Conservation (phyloP, 2,888 invertebrate species). For the Idaea straminata region DNA sequence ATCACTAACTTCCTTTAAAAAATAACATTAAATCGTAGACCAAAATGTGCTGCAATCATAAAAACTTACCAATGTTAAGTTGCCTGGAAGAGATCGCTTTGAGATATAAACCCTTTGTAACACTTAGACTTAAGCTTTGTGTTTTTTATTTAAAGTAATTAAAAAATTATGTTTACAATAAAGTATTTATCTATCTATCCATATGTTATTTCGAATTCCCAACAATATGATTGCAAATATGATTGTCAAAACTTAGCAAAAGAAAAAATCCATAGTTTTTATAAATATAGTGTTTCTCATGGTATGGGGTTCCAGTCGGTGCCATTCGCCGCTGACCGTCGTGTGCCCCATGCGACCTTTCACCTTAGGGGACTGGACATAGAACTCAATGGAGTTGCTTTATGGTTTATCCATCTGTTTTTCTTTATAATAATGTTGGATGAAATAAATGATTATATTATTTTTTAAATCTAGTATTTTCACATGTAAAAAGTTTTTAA, state of each 20-base stretch:
- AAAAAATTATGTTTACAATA: background rate
- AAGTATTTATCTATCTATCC: background rate
- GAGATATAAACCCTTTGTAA: too few species aligned
- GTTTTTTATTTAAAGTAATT: too few species aligned
- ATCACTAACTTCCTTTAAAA: too few species aligned
- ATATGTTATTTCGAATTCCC: too few species aligned
- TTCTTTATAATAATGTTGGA: background rate
- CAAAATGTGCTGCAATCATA: too few species aligned
- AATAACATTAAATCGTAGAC: too few species aligned
- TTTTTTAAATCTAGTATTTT: too few species aligned
- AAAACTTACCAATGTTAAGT: too few species aligned
- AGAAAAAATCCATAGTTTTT: slow-evolving; percentile 16
- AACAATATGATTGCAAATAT: background rate
- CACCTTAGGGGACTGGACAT: slow-evolving; percentile 65
- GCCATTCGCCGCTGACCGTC: slow-evolving; percentile 74
- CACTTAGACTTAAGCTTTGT: too few species aligned
- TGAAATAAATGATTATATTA: too few species aligned
- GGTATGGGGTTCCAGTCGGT: slow-evolving; percentile 58
- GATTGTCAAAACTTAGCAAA: background rate
- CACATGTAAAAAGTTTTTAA: too few species aligned
- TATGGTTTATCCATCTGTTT: background rate
- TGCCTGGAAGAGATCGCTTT: too few species aligned
- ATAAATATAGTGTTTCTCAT: slow-evolving; percentile 26
- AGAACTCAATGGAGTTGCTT: slow-evolving; percentile 37
- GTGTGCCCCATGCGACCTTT: slow-evolving; percentile 73